phyloP scores from a whole-genome alignment of 2,888 invertebrate genomes.

The Platynereis dumerilii region DNA sequence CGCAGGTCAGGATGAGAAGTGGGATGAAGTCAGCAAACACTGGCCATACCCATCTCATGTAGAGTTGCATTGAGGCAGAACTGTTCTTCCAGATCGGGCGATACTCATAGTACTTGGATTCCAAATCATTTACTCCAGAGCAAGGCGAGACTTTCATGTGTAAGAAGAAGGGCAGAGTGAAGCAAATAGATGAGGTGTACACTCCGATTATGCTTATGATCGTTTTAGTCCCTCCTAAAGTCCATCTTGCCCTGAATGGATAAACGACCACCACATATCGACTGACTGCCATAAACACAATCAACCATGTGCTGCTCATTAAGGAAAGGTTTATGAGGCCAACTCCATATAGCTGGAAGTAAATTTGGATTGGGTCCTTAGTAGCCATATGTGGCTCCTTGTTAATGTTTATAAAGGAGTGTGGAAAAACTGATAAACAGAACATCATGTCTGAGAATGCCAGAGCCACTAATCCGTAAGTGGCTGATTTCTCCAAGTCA shows the following conservation, averaged over 20 bases:
- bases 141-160: conserved; percentile 15
- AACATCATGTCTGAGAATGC: conserved; percentile 78
- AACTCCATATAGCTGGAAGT: conserved; percentile 49
- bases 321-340: conserved; percentile 57
- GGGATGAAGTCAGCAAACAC: conserved; percentile 55
- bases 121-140: background rate
- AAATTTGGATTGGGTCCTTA: conserved; percentile 41
- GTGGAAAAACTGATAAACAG: conserved; percentile 68
- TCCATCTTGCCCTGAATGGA: conserved; percentile 69
- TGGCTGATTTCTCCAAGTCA: conserved; percentile 80
- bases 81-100: background rate
- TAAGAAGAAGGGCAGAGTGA: conserved; percentile 69
- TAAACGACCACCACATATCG: conserved; percentile 78
- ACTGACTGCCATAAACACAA: conserved; percentile 77
- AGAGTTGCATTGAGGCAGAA: conserved; percentile 13
- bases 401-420: conserved; percentile 46
- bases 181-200: conserved; percentile 71
- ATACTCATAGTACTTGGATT: conserved; percentile 1
- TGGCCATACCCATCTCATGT: conserved; percentile 46
- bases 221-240: conserved; percentile 69
- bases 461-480: conserved; percentile 76
- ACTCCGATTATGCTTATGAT: conserved; percentile 72
- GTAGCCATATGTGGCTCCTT: conserved; percentile 68
- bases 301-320: conserved; percentile 78
- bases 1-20: conserved; percentile 48